Evolutionary conservation across 2,888 invertebrate species (phyloP), one percentile per base, ranked within the genome.

Genomic region (Acutogordius australiensis): DNA sequence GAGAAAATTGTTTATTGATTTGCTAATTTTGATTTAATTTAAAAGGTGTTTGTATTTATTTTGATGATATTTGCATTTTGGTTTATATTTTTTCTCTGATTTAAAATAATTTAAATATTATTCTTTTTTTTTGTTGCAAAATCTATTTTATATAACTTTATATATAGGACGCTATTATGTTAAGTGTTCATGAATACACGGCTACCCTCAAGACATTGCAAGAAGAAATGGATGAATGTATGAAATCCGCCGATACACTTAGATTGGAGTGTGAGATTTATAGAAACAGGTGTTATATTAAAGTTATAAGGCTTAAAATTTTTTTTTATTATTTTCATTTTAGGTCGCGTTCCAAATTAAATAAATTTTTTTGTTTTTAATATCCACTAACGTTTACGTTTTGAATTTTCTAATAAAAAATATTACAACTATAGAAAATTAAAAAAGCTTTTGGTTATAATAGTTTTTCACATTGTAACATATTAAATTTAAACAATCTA

Each of bases 201-300:
- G 27, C 58, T 29, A 28, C 27, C 29, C 29, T 57, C 4, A 28
- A 28, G 28, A n/a, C 29, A 28, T 29, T 57, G 58, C 8, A 57
- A 18, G 58, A 57, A 57, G 58, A 57, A 57, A 57, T 57, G 51
- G 51, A 51, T 4, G 51, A 51, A 4, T 51, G n/a, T 23, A 51
- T 26, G 4, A 51, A 51, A 51, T 4, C 18, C 26, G 8, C 18
- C 26, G 26, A 8, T 23, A 4, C 8, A 51, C 26, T 51, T 4
- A 51, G 51, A n/a, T n/a, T n/a, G n/a, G n/a, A n/a, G n/a, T n/a
- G n/a, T n/a, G n/a, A n/a, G n/a, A n/a, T n/a, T n/a, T n/a, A n/a
- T n/a, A n/a, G n/a, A n/a, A n/a, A n/a, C n/a, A n/a, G n/a, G n/a
- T n/a, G n/a, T n/a, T n/a, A n/a, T n/a, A n/a, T n/a, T n/a, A n/a